Conservation (phyloP, 2,113 vertebrate genomes). For the Coreoperca whiteheadi region DNA sequence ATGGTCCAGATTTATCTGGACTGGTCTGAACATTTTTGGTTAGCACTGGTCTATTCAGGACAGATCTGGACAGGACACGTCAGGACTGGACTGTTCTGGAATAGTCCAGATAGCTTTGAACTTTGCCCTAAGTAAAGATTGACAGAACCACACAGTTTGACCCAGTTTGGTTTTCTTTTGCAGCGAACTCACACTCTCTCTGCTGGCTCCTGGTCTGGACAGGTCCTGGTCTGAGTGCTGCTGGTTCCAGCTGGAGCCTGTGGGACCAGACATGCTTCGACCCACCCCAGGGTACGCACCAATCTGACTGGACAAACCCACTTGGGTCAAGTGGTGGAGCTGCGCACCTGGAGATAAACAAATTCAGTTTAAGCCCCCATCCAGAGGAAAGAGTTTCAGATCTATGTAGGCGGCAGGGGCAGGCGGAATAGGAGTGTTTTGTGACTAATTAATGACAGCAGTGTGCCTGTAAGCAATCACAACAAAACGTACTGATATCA, state of each 20-base stretch:
- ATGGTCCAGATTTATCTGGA: no score
- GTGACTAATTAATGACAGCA: background rate
- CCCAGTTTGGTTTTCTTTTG: background rate
- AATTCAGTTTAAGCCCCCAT: background rate
- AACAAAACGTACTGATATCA: background rate
- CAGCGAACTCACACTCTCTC: constrained; percentile 90
- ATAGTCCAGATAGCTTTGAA: background rate
- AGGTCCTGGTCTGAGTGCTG: constrained; percentile 89
- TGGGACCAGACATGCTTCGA: constrained; percentile 90
- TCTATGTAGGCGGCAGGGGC: background rate
- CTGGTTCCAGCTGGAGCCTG: constrained; percentile 91
- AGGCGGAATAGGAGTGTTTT: background rate
- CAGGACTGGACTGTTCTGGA: background rate
- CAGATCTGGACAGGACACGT: background rate
- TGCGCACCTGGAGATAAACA: constrained; percentile 87
- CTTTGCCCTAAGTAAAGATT: background rate
- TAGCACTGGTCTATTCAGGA: background rate
- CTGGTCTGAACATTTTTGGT: background rate
- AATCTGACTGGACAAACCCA: constrained; percentile 94
- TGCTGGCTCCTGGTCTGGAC: constrained; percentile 80
- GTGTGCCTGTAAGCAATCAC: background rate
- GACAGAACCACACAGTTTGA: background rate
- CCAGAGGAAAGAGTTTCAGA: background rate
- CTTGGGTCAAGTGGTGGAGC: constrained; percentile 96
- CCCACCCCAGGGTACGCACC: constrained; percentile 89